A percentile compares a stretch with the other conserved stretches of the same genome.
These are phyloP conservation scores for Punctoribates punctum DNA, from an alignment of 2,888 invertebrate genomes.

Conservation along the genomic window DNA sequence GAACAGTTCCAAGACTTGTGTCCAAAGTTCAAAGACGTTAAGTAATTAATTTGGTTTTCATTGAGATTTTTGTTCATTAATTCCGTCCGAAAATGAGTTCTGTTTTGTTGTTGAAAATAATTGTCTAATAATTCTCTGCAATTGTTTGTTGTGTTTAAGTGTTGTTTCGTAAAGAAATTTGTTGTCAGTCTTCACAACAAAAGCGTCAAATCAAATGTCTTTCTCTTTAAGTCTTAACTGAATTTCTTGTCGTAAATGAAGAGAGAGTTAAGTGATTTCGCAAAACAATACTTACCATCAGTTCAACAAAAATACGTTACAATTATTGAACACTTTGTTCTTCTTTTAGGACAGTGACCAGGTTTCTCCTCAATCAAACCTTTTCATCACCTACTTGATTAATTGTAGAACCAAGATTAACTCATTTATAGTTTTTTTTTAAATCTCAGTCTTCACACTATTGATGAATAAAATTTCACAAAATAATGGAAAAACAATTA, in stretches of 20 bases:
- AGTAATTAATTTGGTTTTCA: too few relatives aligned
- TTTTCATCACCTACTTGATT: too few relatives aligned
- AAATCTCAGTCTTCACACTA: too few relatives aligned
- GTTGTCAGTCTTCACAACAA: background rate
- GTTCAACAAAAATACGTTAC: background rate
- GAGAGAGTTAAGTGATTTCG: background rate
- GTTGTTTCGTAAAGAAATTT: background rate
- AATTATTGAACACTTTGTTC: constrained; percentile 5
- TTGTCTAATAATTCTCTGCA: background rate
- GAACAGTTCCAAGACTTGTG: too few relatives aligned
- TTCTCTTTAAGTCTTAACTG: constrained; percentile 1
- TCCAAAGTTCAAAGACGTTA: too few relatives aligned
- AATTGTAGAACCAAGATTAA: too few relatives aligned
- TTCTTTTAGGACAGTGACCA: background rate
- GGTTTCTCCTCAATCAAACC: background rate
- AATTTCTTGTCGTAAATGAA: background rate
- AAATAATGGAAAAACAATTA: too few relatives aligned
- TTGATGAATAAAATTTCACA: too few relatives aligned
- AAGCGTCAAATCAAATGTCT: constrained; percentile 3
- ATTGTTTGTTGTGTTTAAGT: background rate
- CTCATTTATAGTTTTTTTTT: too few relatives aligned
- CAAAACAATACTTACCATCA: background rate
- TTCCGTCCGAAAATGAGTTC: too few relatives aligned
- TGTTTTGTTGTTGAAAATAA: background rate
- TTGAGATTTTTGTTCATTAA: too few relatives aligned